These are phyloP conservation scores for Thripadectes ignobilis DNA, from an alignment of 2,797 vertebrate genomes.

Conservation along the genomic window DNA sequence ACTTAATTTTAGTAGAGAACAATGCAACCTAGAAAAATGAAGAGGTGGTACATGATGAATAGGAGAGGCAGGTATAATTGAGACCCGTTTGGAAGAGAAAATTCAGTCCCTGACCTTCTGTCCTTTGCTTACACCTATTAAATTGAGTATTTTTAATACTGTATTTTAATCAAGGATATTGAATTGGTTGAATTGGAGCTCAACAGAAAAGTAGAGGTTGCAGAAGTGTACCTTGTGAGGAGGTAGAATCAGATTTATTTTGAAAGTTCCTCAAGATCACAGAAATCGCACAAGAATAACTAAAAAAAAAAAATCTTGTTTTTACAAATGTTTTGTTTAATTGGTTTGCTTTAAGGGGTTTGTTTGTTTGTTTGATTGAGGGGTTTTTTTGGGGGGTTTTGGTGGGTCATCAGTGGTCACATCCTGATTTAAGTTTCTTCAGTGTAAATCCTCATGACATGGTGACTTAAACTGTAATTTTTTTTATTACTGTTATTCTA, in stretches of 20 bases:
- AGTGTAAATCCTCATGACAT: neutral
- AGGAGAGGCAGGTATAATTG: neutral
- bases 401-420: neutral
- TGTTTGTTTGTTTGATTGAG: neutral
- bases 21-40: neutral
- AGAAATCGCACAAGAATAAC: neutral
- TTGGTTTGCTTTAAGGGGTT: rapidly evolving
- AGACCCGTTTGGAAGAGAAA: neutral
- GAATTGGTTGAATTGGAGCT: neutral
- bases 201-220: neutral
- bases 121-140: neutral
- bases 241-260: neutral
- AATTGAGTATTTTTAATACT: neutral
- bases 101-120: neutral
- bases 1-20: neutral
- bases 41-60: neutral
- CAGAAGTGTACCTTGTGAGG: neutral
- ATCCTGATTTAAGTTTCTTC: neutral
- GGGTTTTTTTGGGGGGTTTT: neutral
- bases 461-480: neutral
- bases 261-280: neutral
- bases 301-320: neutral
- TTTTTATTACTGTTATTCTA: neutral
- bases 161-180: neutral
- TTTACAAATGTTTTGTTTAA: neutral